Evolutionary conservation across 2,888 invertebrate genomes (phyloP).

Genomic region (Pheosia gnoma): DNA sequence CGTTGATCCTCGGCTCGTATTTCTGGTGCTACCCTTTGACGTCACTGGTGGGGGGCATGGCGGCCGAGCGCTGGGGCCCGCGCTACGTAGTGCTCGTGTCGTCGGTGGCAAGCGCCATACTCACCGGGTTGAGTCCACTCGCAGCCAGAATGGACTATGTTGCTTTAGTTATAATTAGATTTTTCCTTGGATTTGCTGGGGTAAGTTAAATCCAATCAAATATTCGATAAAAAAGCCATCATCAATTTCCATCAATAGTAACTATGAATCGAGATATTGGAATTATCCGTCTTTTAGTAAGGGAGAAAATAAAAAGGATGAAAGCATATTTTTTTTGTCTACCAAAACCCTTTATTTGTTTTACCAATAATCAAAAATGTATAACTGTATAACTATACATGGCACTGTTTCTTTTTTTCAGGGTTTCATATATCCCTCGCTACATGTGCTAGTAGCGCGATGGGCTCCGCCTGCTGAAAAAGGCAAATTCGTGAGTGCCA

Average conservation of each 20-base stretch:
- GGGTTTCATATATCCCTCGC: constrained; percentile 86
- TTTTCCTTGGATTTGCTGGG: constrained; percentile 85
- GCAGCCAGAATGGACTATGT: constrained; percentile 84
- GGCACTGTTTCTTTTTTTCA: constrained; percentile 34
- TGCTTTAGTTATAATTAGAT: constrained; percentile 82
- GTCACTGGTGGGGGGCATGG: constrained; percentile 86
- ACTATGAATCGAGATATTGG: too few species aligned
- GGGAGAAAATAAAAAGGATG: too few species aligned
- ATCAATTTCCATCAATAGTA: too few species aligned
- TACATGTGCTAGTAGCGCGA: constrained; percentile 86
- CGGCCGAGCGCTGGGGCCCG: constrained; percentile 87
- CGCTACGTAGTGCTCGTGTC: constrained; percentile 84
- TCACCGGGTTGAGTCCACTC: constrained; percentile 85
- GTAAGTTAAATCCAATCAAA: constrained; percentile 68
- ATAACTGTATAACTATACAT: too few species aligned
- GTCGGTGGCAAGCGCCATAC: constrained; percentile 74
- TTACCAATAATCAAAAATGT: too few species aligned
- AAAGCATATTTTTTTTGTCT: too few species aligned
- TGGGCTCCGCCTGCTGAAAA: constrained; percentile 91
- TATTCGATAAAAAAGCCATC: too few species aligned
- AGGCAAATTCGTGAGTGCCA: constrained; percentile 88
- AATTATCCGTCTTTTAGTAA: not conserved
- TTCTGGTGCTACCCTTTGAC: constrained; percentile 89
- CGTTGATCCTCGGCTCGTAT: constrained; percentile 86
- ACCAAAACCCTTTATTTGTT: too few species aligned